Conservation (phyloP, 2,888 invertebrate species). For the Ptilodon capucinus region DNA sequence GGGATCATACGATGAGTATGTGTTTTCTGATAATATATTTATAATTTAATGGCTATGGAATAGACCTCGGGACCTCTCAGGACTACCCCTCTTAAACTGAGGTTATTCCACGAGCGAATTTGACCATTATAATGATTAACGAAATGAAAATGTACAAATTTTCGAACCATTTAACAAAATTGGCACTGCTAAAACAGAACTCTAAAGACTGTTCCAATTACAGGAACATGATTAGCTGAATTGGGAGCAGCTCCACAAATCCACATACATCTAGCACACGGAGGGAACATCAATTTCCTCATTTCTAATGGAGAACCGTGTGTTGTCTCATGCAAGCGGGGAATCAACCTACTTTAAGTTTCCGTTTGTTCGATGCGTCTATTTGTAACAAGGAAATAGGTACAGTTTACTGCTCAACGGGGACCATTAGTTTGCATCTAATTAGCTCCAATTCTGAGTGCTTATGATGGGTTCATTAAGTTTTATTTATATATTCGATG, state of each 20-base stretch:
- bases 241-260: constrained; percentile 23
- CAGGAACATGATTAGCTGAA: constrained; percentile 32
- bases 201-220: constrained; percentile 13
- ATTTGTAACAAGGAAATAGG: constrained; percentile 28
- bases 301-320: constrained; percentile 22
- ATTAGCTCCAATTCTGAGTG: neutral
- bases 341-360: constrained; percentile 50
- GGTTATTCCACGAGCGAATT: no score
- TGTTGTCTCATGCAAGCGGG: constrained; percentile 36
- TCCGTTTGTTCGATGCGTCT: constrained; percentile 38
- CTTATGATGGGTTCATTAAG: neutral
- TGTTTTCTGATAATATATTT: no score
- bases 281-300: constrained; percentile 43
- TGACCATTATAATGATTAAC: no score
- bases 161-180: neutral
- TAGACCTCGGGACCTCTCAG: no score
- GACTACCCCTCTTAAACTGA: no score
- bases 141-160: no score
- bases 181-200: neutral
- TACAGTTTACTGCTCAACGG: constrained; percentile 5
- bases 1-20: no score
- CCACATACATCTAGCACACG: constrained; percentile 16
- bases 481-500: neutral
- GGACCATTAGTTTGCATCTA: constrained; percentile 1
- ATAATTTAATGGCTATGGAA: no score